Conservation (phyloP, 2,888 invertebrate genomes). For the Anaspis maculata region DNA sequence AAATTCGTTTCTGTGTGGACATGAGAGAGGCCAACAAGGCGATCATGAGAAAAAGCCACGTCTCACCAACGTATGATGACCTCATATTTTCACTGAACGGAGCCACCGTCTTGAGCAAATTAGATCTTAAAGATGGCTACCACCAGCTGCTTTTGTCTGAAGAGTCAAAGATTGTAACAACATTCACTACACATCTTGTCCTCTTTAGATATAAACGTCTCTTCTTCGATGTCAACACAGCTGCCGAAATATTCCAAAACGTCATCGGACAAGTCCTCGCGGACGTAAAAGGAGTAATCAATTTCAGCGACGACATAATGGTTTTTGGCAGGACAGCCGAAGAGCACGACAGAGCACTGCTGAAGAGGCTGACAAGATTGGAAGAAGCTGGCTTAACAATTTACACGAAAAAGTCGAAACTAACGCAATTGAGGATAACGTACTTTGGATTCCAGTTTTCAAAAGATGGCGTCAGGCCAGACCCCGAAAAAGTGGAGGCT, state of each 20-base stretch:
- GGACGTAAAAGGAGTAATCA: slow-evolving; percentile 29
- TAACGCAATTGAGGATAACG: slow-evolving; percentile 15
- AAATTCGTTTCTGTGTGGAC: slow-evolving; percentile 12
- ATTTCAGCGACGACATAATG: slow-evolving; percentile 36
- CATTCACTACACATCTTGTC: slow-evolving; percentile 31
- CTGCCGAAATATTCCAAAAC: slow-evolving; percentile 40
- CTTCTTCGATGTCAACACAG: slow-evolving; percentile 33
- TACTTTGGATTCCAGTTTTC: slow-evolving; percentile 28
- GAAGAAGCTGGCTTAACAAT: slow-evolving; percentile 19
- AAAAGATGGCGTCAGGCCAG: slow-evolving; percentile 23
- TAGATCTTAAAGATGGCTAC: slow-evolving; percentile 24
- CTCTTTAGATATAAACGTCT: slow-evolving; percentile 33
- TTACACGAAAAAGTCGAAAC: slow-evolving; percentile 29
- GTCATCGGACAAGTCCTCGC: slow-evolving; percentile 29
- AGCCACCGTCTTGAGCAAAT: slow-evolving; percentile 6
- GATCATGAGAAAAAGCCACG: slow-evolving; percentile 9
- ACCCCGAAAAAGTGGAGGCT: slow-evolving; percentile 20
- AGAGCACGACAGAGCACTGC: slow-evolving; percentile 27
- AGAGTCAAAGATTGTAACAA: slow-evolving; percentile 28
- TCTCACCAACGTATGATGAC: slow-evolving; percentile 13
- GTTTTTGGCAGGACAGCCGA: slow-evolving; percentile 23
- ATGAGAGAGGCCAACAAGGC: slow-evolving; percentile 11
- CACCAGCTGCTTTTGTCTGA: slow-evolving; percentile 30
- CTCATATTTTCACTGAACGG: slow-evolving; percentile 10
- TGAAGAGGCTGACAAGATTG: slow-evolving; percentile 21